Conservation (phyloP, 2,113 vertebrate species). For the Nematolebias whitei region DNA sequence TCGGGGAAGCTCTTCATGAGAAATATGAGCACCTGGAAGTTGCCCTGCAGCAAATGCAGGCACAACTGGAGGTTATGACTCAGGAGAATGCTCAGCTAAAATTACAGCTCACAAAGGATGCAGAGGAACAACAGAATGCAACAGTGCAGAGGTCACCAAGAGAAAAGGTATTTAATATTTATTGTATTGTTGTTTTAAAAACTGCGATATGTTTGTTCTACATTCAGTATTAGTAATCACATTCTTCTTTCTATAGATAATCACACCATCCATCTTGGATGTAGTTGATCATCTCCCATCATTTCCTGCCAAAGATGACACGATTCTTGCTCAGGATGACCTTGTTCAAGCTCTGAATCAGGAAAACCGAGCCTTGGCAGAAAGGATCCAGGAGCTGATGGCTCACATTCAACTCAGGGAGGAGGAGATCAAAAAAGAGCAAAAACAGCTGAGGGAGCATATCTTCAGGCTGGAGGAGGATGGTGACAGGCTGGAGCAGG, state of each 20-base stretch:
- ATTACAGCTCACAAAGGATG: slow-evolving; percentile 44
- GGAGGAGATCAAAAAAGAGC: slow-evolving; percentile 29
- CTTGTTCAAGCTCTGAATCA: slow-evolving; percentile 68
- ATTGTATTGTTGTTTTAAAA: background rate
- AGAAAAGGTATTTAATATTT: slow-evolving; percentile 43
- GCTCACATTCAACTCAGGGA: slow-evolving; percentile 51
- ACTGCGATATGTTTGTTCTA: background rate
- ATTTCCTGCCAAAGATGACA: slow-evolving; percentile 11
- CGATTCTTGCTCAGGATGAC: slow-evolving; percentile 39
- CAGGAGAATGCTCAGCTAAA: slow-evolving; percentile 59
- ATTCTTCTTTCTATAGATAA: slow-evolving; percentile 36
- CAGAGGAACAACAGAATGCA: slow-evolving; percentile 11
- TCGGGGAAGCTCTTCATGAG: slow-evolving; percentile 54
- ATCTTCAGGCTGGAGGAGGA: slow-evolving; percentile 12
- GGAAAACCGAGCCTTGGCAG: slow-evolving; percentile 74
- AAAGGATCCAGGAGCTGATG: slow-evolving; percentile 61
- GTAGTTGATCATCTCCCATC: slow-evolving; percentile 8
- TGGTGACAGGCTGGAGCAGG: slow-evolving; percentile 20
- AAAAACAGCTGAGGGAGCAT: slow-evolving; percentile 22
- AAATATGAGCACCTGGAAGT: slow-evolving; percentile 43
- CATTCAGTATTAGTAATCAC: slow-evolving; percentile 6
- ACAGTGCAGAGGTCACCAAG: slow-evolving; percentile 15
- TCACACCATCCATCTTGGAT: background rate
- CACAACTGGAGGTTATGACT: slow-evolving; percentile 36
- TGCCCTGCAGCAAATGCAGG: slow-evolving; percentile 42